phyloP scores from a whole-genome alignment of 2,888 invertebrate genomes.

The Ophion obscuratus region DNA sequence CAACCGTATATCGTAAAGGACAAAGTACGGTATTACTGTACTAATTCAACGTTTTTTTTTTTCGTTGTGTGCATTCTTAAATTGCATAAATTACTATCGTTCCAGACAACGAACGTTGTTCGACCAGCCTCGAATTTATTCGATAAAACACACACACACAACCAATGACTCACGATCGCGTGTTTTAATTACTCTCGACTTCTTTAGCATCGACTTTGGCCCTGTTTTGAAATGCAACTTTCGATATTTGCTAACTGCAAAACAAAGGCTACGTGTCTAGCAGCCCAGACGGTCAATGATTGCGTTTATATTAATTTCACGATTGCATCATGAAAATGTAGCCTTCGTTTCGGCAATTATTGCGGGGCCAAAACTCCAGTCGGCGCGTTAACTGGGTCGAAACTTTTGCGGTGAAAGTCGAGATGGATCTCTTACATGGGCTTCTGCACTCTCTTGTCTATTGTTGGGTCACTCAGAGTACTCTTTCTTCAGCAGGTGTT shows the following conservation, averaged over 20 bases:
- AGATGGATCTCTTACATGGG: slow-evolving; percentile 5
- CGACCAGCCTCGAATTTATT: slow-evolving; percentile 21
- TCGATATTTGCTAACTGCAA: slow-evolving; percentile 28
- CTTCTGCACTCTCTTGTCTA: slow-evolving; percentile 11
- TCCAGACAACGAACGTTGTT: background rate
- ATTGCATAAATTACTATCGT: background rate
- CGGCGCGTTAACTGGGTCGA: slow-evolving; percentile 39
- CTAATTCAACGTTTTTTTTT: background rate
- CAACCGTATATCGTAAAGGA: background rate
- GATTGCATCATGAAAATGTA: slow-evolving; percentile 32
- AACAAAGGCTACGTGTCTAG: slow-evolving; percentile 1
- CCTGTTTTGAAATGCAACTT: slow-evolving; percentile 30
- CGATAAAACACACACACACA: slow-evolving; percentile 12
- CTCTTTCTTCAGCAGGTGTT: background rate
- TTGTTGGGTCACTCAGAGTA: background rate
- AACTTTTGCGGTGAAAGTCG: slow-evolving; percentile 49
- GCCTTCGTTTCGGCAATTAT: slow-evolving; percentile 36
- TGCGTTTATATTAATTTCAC: slow-evolving; percentile 51
- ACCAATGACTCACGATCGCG: slow-evolving; percentile 12
- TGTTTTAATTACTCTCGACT: slow-evolving; percentile 11
- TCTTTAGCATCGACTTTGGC: slow-evolving; percentile 43
- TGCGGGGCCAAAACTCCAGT: slow-evolving; percentile 13
- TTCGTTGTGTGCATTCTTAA: background rate
- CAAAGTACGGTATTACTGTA: slow-evolving; percentile 15
- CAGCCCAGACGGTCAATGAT: slow-evolving; percentile 51